Base-by-base conservation (phyloP, 2,797 vertebrate genomes). In the Macropus fuliginosus region DNA sequence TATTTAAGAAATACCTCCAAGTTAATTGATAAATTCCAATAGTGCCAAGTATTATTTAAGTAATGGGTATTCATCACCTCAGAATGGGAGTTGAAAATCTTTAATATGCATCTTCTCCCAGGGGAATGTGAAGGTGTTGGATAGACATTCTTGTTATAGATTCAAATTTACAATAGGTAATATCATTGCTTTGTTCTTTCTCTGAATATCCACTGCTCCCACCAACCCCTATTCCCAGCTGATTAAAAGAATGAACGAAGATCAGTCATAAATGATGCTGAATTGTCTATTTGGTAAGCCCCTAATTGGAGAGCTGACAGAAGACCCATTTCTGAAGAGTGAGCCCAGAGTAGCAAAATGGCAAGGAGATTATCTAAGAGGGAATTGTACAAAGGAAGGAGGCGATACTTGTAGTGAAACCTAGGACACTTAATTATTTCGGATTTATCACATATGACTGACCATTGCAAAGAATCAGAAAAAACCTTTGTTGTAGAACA, bases 221-320 rank as follows among this genome's bases (percentile, higher is more conserved):
- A 9, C 8, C 24, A 18, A 2, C 16, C 0, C 16, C 0, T 18
- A 1, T n/a, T 9, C 1, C 11, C 27, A 46, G 34, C 3, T 50
- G 27, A 1, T 14, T 29, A 0, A 6, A 11, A 5, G 54, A 74
- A 40, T 8, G 16, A n/a, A 4, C 24, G 10, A 87, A 18, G 10
- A 24, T 40, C 55, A 46, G 40, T 91, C 91, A 28, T 12, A 56
- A 57, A 46, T 56, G 11, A 6, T 46, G 55, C 31, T 46, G 56
- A 91, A 91, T 92, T 14, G 50, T 24, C 21, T 13, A 18, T 46
- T 91, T 29, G 28, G 11, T 24, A 14, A 91, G 55, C 24, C 28
- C 2, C 12, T 54, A 5, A 0, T 4, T 52, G 0, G 1, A 62
- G 40, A n/a, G 3, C 1, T 6, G 54, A 1, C 1, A 3, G 52